A percentile compares a stretch with the other conserved stretches of the same genome.
Evolutionary conservation across 2,113 vertebrate genomes (phyloP).

Genomic region (Pedionomus torquatus): DNA sequence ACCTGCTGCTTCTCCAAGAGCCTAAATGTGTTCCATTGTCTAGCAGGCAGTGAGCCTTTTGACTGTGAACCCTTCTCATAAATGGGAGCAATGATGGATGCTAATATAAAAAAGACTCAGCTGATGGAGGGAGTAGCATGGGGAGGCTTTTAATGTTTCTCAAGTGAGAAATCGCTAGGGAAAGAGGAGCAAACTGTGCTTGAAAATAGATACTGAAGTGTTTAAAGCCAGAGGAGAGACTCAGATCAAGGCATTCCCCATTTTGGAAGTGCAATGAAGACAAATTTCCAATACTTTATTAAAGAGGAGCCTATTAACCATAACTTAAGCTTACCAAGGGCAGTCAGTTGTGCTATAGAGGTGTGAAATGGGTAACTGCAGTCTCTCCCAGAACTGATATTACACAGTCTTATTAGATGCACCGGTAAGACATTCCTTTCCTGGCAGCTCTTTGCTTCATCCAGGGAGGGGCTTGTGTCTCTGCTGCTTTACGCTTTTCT

Average conservation of each 20-base stretch:
- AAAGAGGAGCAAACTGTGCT: background rate
- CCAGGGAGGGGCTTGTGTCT: background rate
- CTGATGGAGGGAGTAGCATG: background rate
- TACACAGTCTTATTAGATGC: background rate
- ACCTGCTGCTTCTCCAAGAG: background rate
- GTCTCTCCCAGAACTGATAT: background rate
- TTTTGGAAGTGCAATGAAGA: background rate
- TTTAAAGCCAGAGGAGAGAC: background rate
- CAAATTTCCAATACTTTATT: background rate
- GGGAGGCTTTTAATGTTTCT: background rate
- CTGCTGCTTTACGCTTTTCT: background rate
- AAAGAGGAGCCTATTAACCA: background rate
- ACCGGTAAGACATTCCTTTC: background rate
- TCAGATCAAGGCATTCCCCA: background rate
- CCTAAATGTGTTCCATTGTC: background rate
- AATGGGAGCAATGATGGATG: slow-evolving; percentile 2
- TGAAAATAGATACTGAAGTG: background rate
- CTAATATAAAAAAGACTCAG: background rate
- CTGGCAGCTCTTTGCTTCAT: background rate
- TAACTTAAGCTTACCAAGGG: background rate
- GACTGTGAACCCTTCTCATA: background rate
- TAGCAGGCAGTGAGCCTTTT: background rate
- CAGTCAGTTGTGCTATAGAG: background rate
- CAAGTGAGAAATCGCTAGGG: background rate
- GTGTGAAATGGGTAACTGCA: background rate